phyloP scores from a whole-genome alignment of 2,797 vertebrate species.

The Otolemur crassicaudatus region DNA sequence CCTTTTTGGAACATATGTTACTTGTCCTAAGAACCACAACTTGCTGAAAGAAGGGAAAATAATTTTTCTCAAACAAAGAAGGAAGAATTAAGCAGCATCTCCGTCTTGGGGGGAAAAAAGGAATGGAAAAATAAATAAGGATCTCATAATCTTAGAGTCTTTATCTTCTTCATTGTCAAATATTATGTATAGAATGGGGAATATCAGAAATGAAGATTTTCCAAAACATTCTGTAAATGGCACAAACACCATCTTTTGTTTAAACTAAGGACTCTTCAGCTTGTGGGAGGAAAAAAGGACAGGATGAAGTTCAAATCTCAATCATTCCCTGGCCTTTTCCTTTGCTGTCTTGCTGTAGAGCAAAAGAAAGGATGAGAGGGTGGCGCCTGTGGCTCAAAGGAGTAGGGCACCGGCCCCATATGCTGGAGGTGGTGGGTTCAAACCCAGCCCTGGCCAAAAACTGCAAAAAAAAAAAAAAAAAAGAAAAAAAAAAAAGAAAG shows the following conservation, averaged over 20 bases:
- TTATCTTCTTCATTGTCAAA: neutral
- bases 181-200: neutral
- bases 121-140: neutral
- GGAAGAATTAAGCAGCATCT: neutral
- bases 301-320: neutral
- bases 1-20: neutral
- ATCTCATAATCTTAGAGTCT: neutral
- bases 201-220: neutral
- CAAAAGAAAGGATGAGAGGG: neutral
- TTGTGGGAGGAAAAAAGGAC: rapidly evolving
- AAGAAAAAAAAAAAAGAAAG: too few species aligned
- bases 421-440: too few species aligned
- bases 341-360: neutral
- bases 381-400: too few species aligned
- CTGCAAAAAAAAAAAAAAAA: too few species aligned
- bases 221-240: neutral
- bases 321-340: neutral
- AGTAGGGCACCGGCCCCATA: too few species aligned
- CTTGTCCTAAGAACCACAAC: neutral
- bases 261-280: neutral
- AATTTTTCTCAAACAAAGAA: neutral
- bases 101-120: neutral
- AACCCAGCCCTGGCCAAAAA: too few species aligned
- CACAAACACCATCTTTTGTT: neutral
- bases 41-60: neutral